These are phyloP conservation scores for Clinocottus analis DNA, from an alignment of 2,113 vertebrate species.

Conservation along the genomic window DNA sequence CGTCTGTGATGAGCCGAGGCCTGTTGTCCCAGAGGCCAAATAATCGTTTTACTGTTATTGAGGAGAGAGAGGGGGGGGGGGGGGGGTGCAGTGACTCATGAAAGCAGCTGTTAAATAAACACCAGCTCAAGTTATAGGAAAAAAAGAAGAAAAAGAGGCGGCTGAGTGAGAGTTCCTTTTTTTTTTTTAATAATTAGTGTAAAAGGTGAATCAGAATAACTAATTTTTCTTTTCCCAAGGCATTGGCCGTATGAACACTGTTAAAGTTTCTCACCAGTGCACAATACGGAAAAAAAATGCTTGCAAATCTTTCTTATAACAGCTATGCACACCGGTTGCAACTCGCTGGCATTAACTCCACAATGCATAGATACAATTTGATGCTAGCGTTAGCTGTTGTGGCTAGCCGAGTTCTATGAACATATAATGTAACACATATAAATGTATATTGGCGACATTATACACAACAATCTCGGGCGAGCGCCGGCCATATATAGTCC, in stretches of 20 bases:
- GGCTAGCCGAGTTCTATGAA: not conserved
- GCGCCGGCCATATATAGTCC: too few species aligned
- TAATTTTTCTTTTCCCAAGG: slow-evolving; percentile 29
- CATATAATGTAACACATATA: not conserved
- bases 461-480: not conserved
- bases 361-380: not conserved
- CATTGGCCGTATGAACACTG: not conserved
- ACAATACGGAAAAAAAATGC: too few species aligned
- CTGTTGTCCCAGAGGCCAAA: slow-evolving; percentile 59
- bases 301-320: too few species aligned
- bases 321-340: too few species aligned
- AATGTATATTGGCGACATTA: not conserved
- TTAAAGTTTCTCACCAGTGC: not conserved
- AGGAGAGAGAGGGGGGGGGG: slow-evolving; percentile 53
- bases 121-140: slow-evolving; percentile 51
- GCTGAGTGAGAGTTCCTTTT: slow-evolving; percentile 1
- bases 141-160: slow-evolving; percentile 7
- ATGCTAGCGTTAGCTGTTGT: not conserved
- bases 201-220: slow-evolving; percentile 20
- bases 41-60: slow-evolving; percentile 75
- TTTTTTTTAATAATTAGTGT: slow-evolving; percentile 52
- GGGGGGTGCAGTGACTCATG: slow-evolving; percentile 75
- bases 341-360: not conserved
- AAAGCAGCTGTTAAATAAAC: slow-evolving; percentile 79
- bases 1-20: slow-evolving; percentile 59